A percentile compares a stretch with the other conserved stretches of the same genome.
Conservation (phyloP, 1,140 invertebrate genomes). For the Archivesica marissinica region DNA sequence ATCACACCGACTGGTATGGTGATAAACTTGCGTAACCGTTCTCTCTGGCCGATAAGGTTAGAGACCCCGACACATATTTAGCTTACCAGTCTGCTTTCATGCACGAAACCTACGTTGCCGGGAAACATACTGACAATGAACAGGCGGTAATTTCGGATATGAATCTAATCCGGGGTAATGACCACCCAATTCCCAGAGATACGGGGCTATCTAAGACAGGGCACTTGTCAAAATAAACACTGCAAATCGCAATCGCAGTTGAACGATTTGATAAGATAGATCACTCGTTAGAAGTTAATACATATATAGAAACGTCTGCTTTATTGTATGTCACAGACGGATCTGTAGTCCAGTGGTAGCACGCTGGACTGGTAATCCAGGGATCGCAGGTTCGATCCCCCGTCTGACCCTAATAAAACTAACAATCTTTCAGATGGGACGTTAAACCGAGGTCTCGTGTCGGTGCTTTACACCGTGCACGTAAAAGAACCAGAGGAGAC, state of each 20-base stretch:
- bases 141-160: slow-evolving; percentile 7
- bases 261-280: slow-evolving; percentile 31
- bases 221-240: slow-evolving; percentile 58
- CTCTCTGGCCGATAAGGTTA: slow-evolving; percentile 4
- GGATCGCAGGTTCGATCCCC: background rate
- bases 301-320: background rate
- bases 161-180: slow-evolving; percentile 13
- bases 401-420: background rate
- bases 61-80: background rate
- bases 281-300: background rate
- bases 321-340: background rate
- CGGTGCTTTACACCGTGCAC: too few species aligned
- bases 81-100: background rate
- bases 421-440: too few species aligned
- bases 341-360: background rate
- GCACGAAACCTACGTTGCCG: background rate
- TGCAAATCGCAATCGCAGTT: slow-evolving; percentile 19
- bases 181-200: slow-evolving; percentile 29
- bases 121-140: slow-evolving; percentile 34
- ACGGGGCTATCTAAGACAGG: background rate
- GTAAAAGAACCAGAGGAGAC: too few species aligned
- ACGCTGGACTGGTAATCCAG: background rate
- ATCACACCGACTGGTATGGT: background rate
- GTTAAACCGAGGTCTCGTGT: too few species aligned
- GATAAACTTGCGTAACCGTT: slow-evolving; percentile 1